Base-by-base conservation (phyloP, 2,113 vertebrate genomes). In the Cyprinodon variegatus region DNA sequence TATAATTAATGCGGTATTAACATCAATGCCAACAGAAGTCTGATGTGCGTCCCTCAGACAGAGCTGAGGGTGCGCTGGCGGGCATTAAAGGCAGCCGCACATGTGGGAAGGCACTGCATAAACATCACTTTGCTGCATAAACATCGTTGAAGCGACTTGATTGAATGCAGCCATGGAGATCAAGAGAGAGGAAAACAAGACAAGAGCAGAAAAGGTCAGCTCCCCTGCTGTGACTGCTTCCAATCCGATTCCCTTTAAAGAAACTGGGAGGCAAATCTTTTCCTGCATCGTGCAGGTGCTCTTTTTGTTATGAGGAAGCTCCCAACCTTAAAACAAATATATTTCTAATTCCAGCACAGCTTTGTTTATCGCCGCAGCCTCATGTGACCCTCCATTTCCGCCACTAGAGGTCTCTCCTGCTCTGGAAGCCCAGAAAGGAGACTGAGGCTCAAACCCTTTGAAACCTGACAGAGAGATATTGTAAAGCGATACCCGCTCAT, bases 401-500 rank as follows among this genome's bases (percentile, higher is more conserved):
- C 91, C 93, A 90, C 88, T 84, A 89, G 92, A 75, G 89, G 92
- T 83, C 91, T 81, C 92, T 81, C 60, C 76, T 74, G 85, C 72
- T 69, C 85, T 0, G 39, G 64, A 1, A n/a, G 1, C 38, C 10
- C 68, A 77, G 82, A 74, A 57, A 59, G 79, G 72, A 82, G 50
- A 57, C 50, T n/a, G 50, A 57, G 50, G 50, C 20, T 81, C 81
- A 76, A 72, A 68, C 46, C 83, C 77, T 87, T 86, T 90, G 83
- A 82, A 89, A 90, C 37, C 50, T 57, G 79, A 85, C 88, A 91
- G 86, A 83, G 72, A 77, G 57, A 89, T 74, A 79, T 53, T 71
- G 74, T 53, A 46, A 82, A 82, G 69, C 38, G 39, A 81, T 81
- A 77, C 84, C 85, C 45, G 36, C 79, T 88, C 81, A 85, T 92